Evolutionary conservation across 1,140 invertebrate genomes (phyloP).

Genomic region (Hycleus phaleratus): DNA sequence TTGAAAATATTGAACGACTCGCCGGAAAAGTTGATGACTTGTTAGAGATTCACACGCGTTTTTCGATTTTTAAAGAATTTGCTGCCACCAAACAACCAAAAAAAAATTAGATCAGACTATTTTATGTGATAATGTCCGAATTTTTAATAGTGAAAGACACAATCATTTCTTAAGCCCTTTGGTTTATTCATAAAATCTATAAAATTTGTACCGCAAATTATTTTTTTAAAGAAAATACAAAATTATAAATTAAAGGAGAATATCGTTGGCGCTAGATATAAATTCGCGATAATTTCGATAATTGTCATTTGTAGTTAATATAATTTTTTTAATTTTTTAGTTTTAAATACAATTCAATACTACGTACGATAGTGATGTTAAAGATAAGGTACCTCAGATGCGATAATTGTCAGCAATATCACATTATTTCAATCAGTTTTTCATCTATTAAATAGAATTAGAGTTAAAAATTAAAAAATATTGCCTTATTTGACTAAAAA

Average conservation of each 20-base stretch:
- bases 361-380: conserved; percentile 26
- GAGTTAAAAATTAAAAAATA: conserved; percentile 22
- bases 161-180: no score
- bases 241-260: no score
- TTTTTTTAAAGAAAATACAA: no score
- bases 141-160: conserved; percentile 10
- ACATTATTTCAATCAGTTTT: conserved; percentile 29
- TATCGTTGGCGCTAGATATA: no score
- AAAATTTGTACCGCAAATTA: no score
- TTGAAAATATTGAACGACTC: no score
- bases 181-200: no score
- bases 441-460: no score
- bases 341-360: conserved; percentile 9
- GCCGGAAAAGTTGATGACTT: background rate
- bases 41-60: conserved; percentile 18
- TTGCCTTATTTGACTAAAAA: conserved; percentile 28
- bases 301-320: no score
- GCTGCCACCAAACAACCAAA: background rate
- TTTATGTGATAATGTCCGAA: background rate
- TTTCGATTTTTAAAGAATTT: background rate
- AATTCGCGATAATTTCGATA: no score
- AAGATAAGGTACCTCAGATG: conserved; percentile 24
- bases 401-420: conserved; percentile 33
- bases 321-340: background rate
- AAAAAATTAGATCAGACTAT: background rate